Conservation (phyloP, 1,140 invertebrate species). For the Drosophila tristis region DNA sequence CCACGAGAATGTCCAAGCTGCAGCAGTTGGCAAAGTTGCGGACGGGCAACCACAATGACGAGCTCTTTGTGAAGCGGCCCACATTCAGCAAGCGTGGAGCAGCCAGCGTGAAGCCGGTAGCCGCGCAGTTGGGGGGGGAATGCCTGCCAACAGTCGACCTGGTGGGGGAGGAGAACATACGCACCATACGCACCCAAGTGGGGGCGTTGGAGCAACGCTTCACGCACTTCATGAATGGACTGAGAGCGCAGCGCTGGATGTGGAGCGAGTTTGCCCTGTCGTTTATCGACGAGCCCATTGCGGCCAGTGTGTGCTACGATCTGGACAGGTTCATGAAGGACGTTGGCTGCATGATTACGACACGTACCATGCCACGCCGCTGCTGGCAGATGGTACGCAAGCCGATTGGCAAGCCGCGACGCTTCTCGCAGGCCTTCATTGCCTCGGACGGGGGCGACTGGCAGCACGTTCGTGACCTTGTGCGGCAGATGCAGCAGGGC, state of each 20-base stretch:
- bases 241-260: conserved; percentile 44
- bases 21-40: conserved; percentile 8
- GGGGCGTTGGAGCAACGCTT: too few relatives aligned
- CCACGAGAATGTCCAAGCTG: conserved; percentile 24
- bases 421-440: conserved; percentile 55
- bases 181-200: too few relatives aligned
- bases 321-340: conserved; percentile 25
- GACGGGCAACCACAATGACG: conserved; percentile 15
- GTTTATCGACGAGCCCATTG: conserved; percentile 38
- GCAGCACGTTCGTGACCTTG: conserved; percentile 9
- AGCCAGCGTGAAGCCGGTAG: background rate
- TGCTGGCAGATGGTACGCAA: conserved; percentile 56
- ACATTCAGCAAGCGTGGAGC: conserved; percentile 10
- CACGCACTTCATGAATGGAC: too few relatives aligned
- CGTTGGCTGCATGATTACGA: conserved; percentile 15
- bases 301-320: conserved; percentile 25
- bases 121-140: too few relatives aligned
- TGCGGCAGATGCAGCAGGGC: conserved; percentile 43
- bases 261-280: conserved; percentile 62
- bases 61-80: conserved; percentile 58
- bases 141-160: background rate
- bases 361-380: conserved; percentile 33
- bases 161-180: background rate
- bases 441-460: conserved; percentile 22
- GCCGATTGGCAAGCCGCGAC: conserved; percentile 54